phyloP scores from a whole-genome alignment of 2,888 invertebrate species.

The Drosophila rellima region DNA sequence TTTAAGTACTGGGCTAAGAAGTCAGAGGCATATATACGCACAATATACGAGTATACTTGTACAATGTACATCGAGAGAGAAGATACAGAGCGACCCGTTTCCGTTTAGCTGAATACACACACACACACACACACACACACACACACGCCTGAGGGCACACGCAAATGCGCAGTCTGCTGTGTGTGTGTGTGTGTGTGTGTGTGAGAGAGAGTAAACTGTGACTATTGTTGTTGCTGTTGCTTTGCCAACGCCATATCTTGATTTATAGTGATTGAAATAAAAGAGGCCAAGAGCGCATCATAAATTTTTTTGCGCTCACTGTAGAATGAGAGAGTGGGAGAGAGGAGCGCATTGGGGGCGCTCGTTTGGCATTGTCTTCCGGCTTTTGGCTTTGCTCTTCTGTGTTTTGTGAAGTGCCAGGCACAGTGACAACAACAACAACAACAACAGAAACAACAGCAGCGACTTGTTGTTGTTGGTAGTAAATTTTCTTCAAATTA shows the following conservation, averaged over 20 bases:
- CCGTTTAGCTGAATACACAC: conserved; percentile 58
- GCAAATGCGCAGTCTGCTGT: conserved; percentile 68
- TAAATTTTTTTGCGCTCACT: conserved; percentile 75
- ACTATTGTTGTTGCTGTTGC: conserved; percentile 29
- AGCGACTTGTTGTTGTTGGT: conserved; percentile 55
- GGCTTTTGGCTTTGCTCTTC: conserved; percentile 56
- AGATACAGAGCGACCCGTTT: conserved; percentile 64
- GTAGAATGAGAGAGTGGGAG: not conserved
- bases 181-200: conserved; percentile 33
- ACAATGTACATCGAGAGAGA: conserved; percentile 45
- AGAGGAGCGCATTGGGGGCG: conserved; percentile 33
- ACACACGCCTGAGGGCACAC: conserved; percentile 54
- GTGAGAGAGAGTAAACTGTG: conserved; percentile 12
- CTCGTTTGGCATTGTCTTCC: conserved; percentile 80
- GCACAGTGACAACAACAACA: conserved; percentile 58
- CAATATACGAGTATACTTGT: conserved; percentile 29
- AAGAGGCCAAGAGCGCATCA: conserved; percentile 81
- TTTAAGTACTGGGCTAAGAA: not conserved
- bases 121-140: conserved; percentile 25
- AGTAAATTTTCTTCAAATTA: conserved; percentile 82
- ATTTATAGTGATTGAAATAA: conserved; percentile 83
- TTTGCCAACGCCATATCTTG: conserved; percentile 75
- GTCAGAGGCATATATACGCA: conserved; percentile 31
- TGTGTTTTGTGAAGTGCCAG: conserved; percentile 71
- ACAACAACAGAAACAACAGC: conserved; percentile 25